These are phyloP conservation scores for Scolopax rusticola DNA, from an alignment of 2,797 vertebrate species.

Conservation along the genomic window DNA sequence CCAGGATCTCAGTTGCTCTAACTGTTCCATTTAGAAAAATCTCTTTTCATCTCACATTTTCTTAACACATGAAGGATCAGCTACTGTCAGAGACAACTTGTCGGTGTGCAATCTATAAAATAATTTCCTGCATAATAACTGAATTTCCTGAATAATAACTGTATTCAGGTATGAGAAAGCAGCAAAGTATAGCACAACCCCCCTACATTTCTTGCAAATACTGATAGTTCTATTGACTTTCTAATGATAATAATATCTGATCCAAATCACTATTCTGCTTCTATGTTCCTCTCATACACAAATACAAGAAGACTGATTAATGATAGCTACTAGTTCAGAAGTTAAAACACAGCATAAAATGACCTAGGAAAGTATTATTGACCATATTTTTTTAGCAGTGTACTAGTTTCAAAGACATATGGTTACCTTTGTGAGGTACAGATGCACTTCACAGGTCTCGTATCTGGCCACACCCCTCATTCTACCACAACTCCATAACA, in stretches of 20 bases:
- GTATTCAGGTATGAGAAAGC: constrained; percentile 3
- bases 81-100: background rate
- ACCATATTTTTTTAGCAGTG: background rate
- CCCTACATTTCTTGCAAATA: background rate
- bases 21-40: background rate
- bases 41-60: background rate
- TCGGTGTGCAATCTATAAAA: background rate
- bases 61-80: background rate
- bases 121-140: background rate
- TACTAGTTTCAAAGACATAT: background rate
- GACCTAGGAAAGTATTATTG: background rate
- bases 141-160: background rate
- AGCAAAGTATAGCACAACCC: background rate
- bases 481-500: background rate
- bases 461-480: background rate
- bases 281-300: background rate
- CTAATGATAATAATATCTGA: background rate
- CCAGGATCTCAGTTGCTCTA: background rate
- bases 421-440: background rate
- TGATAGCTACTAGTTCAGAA: background rate
- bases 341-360: background rate
- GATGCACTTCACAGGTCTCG: background rate
- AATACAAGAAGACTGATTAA: background rate
- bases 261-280: background rate
- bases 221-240: background rate